Conservation (phyloP, 2,113 vertebrate species). For the Malaclemys terrapin region DNA sequence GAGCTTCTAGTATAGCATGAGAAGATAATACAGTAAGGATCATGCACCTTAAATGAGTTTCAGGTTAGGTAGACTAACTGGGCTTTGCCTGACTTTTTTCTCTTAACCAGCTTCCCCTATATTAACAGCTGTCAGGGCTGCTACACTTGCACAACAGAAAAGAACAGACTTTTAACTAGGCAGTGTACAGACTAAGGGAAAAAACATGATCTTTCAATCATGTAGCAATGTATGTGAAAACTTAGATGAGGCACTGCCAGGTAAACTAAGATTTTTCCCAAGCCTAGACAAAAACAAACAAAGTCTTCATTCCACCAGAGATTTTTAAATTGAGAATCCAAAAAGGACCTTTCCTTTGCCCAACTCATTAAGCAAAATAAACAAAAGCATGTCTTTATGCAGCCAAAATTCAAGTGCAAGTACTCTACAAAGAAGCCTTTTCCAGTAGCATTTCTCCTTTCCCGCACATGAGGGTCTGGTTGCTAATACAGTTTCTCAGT, state of each 20-base stretch:
- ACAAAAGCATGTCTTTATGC: background rate
- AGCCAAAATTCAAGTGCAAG: background rate
- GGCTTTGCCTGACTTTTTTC: background rate
- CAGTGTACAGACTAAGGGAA: background rate
- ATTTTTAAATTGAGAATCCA: background rate
- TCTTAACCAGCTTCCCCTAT: background rate
- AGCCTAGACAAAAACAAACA: background rate
- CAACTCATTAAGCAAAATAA: background rate
- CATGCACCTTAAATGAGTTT: background rate
- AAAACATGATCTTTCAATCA: background rate
- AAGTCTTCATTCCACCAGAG: background rate
- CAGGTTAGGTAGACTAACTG: background rate
- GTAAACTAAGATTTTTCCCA: background rate
- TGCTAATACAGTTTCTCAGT: background rate
- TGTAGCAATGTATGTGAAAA: background rate
- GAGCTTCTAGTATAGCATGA: background rate
- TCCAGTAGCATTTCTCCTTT: background rate
- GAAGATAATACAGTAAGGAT: background rate
- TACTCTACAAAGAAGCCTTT: background rate
- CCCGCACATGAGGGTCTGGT: background rate
- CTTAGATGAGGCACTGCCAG: background rate
- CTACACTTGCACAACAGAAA: slow-evolving; percentile 11
- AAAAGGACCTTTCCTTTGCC: slow-evolving; percentile 9
- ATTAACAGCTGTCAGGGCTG: background rate
- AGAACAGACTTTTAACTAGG: slow-evolving; percentile 3